These are phyloP conservation scores for Cephalotes varians DNA, from an alignment of 2,888 invertebrate genomes.

Conservation along the genomic window DNA sequence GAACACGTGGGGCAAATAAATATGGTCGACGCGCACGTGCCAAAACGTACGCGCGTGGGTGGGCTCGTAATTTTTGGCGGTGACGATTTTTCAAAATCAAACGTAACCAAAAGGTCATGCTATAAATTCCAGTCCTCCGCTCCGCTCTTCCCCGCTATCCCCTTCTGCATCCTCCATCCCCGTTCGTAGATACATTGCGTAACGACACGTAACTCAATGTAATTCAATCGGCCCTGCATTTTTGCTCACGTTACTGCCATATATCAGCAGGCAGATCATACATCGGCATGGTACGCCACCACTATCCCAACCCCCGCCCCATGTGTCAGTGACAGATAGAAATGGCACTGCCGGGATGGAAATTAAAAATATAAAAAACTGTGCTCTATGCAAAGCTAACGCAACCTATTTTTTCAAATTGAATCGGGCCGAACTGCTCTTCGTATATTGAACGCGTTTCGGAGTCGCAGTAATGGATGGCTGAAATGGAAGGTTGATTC, in stretches of 20 bases:
- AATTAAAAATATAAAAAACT: constrained; percentile 76
- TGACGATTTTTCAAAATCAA: constrained; percentile 82
- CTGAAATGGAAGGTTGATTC: constrained; percentile 48
- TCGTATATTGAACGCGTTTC: constrained; percentile 55
- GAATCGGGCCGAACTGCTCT: constrained; percentile 59
- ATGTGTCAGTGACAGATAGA: constrained; percentile 71
- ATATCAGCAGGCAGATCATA: constrained; percentile 74
- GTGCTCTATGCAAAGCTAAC: constrained; percentile 62
- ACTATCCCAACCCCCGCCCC: constrained; percentile 35
- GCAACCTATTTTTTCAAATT: constrained; percentile 74
- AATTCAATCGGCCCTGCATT: constrained; percentile 81
- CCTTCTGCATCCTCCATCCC: constrained; percentile 46
- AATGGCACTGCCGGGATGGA: constrained; percentile 65
- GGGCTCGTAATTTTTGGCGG: constrained; percentile 78
- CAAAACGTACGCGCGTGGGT: constrained; percentile 78
- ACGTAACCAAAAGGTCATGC: constrained; percentile 79
- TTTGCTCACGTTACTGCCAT: constrained; percentile 74
- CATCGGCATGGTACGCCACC: constrained; percentile 66
- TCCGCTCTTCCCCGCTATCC: constrained; percentile 16
- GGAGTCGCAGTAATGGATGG: constrained; percentile 43
- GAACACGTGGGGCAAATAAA: constrained; percentile 77
- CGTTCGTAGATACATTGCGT: constrained; percentile 72
- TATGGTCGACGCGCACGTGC: constrained; percentile 78
- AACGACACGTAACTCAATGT: constrained; percentile 81
- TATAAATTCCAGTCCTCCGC: constrained; percentile 76